Conservation (phyloP, 2,888 invertebrate species). For the Lamellibrachia columna region DNA sequence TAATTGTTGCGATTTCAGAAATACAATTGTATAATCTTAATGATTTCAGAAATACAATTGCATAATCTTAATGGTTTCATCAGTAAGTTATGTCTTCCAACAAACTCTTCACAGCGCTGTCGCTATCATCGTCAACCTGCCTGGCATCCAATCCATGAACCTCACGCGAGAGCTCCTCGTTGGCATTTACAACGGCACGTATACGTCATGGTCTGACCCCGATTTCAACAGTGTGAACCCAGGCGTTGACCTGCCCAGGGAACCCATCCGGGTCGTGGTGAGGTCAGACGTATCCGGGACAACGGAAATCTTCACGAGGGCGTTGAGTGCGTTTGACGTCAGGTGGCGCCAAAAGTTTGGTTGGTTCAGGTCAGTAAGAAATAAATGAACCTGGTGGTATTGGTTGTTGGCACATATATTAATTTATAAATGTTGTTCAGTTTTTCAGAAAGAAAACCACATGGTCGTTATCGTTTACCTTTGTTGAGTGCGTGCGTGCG, state of each 20-base stretch:
- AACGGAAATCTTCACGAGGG: conserved; percentile 54
- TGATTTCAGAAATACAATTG: too few relatives aligned
- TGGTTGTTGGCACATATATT: too few relatives aligned
- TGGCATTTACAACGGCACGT: conserved; percentile 58
- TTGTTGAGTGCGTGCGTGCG: too few relatives aligned
- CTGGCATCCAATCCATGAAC: conserved; percentile 43
- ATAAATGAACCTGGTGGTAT: too few relatives aligned
- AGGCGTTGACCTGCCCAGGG: conserved; percentile 42
- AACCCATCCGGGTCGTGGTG: conserved; percentile 51
- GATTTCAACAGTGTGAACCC: conserved; percentile 46
- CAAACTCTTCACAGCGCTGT: conserved; percentile 48
- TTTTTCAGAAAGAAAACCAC: too few relatives aligned
- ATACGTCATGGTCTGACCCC: conserved; percentile 52
- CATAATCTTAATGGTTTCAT: too few relatives aligned
- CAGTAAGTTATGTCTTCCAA: too few relatives aligned
- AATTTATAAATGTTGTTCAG: too few relatives aligned
- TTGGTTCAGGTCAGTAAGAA: conserved; percentile 42
- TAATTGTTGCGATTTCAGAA: too few relatives aligned
- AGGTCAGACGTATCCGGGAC: conserved; percentile 59
- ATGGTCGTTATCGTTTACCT: too few relatives aligned
- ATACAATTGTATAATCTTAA: too few relatives aligned
- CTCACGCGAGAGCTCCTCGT: conserved; percentile 51
- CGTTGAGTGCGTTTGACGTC: conserved; percentile 48
- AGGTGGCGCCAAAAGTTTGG: conserved; percentile 52
- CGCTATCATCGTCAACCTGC: conserved; percentile 54